Conservation (phyloP, 2,797 vertebrate genomes). For the Enteromius paludinosus region DNA sequence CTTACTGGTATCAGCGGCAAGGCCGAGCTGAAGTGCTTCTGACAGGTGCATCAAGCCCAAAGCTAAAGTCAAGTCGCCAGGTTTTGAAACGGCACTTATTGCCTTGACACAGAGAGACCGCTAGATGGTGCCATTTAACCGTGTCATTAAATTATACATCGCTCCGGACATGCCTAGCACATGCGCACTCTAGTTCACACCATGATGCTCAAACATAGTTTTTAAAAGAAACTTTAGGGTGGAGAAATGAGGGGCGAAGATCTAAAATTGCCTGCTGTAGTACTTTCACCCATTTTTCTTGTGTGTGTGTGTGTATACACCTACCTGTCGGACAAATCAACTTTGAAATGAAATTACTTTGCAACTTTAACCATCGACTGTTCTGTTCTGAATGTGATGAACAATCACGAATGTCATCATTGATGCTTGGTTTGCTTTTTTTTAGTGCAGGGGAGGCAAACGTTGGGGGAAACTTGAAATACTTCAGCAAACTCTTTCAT, state of each 20-base stretch:
- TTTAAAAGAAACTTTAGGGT: background rate
- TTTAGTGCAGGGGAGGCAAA: slow-evolving; percentile 39
- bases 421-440: slow-evolving; percentile 47
- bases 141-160: background rate
- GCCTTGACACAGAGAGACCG: slow-evolving; percentile 25
- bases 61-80: background rate
- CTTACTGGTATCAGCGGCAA: background rate
- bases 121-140: slow-evolving; percentile 17
- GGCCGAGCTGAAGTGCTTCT: slow-evolving; percentile 16
- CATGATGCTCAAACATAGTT: slow-evolving; percentile 8
- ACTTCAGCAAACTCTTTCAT: background rate
- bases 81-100: slow-evolving; percentile 2
- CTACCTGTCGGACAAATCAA: slow-evolving; percentile 24
- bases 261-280: slow-evolving; percentile 16
- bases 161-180: background rate
- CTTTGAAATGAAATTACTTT: slow-evolving; percentile 36
- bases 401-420: slow-evolving; percentile 75
- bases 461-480: slow-evolving; percentile 6
- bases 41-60: background rate
- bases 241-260: slow-evolving; percentile 4
- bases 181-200: slow-evolving; percentile 20
- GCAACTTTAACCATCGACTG: slow-evolving; percentile 36
- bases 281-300: slow-evolving; percentile 11
- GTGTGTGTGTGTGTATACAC: slow-evolving; percentile 15
- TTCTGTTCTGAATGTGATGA: slow-evolving; percentile 80